Evolutionary conservation across 2,888 invertebrate genomes (phyloP).

Genomic region (Endotricha flammealis): DNA sequence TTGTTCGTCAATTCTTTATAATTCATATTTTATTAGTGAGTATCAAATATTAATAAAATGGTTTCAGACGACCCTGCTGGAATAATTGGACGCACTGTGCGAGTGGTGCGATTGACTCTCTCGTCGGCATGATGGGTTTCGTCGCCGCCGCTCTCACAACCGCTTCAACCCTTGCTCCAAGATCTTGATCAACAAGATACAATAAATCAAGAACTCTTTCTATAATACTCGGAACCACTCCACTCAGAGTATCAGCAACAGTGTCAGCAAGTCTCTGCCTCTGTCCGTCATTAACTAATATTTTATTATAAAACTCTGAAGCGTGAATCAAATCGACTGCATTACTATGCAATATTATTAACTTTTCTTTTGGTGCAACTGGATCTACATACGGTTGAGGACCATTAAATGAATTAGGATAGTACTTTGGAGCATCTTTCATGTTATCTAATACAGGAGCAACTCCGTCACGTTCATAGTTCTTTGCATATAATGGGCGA

Average conservation of each 20-base stretch:
- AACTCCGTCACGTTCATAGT: slow-evolving; percentile 66
- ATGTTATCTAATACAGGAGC: slow-evolving; percentile 86
- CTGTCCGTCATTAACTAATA: slow-evolving; percentile 2
- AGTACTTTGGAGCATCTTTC: slow-evolving; percentile 77
- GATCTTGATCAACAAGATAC: not conserved
- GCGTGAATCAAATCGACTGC: slow-evolving; percentile 71
- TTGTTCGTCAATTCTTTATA: too few relatives aligned
- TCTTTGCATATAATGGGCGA: slow-evolving; percentile 38
- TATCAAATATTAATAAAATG: not conserved
- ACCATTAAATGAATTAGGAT: slow-evolving; percentile 25
- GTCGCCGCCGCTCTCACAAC: not conserved
- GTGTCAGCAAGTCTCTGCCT: not conserved
- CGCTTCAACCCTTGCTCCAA: not conserved
- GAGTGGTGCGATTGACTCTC: not conserved
- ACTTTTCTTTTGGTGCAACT: slow-evolving; percentile 12
- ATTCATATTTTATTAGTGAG: too few relatives aligned
- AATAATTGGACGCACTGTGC: not conserved
- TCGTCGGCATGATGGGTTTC: not conserved
- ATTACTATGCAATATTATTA: slow-evolving; percentile 19
- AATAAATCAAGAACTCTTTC: not conserved
- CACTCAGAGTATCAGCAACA: not conserved
- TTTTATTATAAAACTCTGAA: slow-evolving; percentile 79
- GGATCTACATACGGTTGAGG: slow-evolving; percentile 18
- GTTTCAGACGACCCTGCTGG: not conserved
- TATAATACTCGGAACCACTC: not conserved